Base-by-base conservation (phyloP, 1,140 invertebrate genomes). In the Sarcophaga bullata region DNA sequence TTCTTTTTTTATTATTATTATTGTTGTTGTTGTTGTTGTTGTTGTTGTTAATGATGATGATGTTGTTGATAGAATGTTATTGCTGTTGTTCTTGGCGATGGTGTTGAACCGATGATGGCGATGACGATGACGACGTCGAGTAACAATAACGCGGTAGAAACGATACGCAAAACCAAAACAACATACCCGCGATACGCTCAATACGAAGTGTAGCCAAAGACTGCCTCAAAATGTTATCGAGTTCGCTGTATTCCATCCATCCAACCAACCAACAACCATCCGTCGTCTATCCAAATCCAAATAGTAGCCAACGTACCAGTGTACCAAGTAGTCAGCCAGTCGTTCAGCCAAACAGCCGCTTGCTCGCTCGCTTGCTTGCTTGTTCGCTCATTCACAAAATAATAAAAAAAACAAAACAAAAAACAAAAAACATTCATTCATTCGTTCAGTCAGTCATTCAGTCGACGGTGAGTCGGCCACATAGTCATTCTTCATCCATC, bases 151-250 rank as follows among this genome's bases (percentile, higher is more conserved):
- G 78, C 80, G 82, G 78, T 49, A 48, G 50, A 83, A 68, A 80
- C 86, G 87, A 86, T 85, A 88, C 87, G 78, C 68, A 80, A 82
- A 73, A 87, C 87, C 68, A 80, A 82, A 73, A 87, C 87, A 88
- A 87, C 88, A 87, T 88, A 85, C 86, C 87, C 88, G 88, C 87
- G 88, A 90, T 88, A 88, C 89, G 88, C 87, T 90, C 89, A 86
- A 90, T 87, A 85, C 89, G 88, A 88, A 88, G 87, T 90, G 86
- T 88, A 89, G 86, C 87, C 87, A 87, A 90, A 90, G 88, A 90
- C 87, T 90, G 88, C 88, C 88, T 88, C 88, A 89, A 89, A 89
- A 89, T 89, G 87, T 88, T 89, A 89, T 89, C 87, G 88, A 89
- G 88, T 89, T 89, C 85, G 88, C 87, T 89, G 88, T 89, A 86